A percentile compares a stretch with the other conserved stretches of the same genome.
These are phyloP conservation scores for Pentalonia nigronervosa DNA, from an alignment of 1,140 invertebrate genomes.

Conservation along the genomic window DNA sequence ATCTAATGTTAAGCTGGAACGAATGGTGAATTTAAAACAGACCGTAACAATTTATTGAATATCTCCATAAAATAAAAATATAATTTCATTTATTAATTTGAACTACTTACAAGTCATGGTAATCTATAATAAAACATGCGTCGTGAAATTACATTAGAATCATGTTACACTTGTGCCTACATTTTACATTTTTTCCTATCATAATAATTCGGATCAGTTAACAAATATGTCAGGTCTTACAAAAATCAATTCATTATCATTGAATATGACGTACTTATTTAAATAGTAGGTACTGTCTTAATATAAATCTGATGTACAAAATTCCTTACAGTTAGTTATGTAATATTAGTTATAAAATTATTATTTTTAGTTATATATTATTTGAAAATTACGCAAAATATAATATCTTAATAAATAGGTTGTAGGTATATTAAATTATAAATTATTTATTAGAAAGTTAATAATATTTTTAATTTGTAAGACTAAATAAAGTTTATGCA, in stretches of 20 bases:
- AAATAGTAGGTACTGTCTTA: not conserved
- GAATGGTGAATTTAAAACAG: not conserved
- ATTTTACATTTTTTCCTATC: not conserved
- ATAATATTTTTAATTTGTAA: not conserved
- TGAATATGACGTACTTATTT: not conserved
- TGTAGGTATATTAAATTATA: not conserved
- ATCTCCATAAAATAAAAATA: not conserved
- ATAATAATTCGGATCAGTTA: not conserved
- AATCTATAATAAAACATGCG: not conserved
- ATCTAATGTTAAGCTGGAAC: not conserved
- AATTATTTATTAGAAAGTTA: not conserved
- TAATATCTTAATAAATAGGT: not conserved
- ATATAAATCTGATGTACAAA: not conserved
- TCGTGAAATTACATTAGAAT: not conserved
- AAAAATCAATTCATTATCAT: not conserved
- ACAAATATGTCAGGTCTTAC: slow-evolving; percentile 15
- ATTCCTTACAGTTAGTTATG: not conserved
- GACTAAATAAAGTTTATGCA: not conserved
- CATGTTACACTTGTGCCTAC: not conserved
- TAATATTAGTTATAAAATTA: not conserved
- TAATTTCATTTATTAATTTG: not conserved
- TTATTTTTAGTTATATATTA: not conserved
- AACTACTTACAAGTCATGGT: not conserved
- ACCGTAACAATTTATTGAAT: not conserved
- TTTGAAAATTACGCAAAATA: not conserved